Evolutionary conservation across 2,113 vertebrate genomes (phyloP).

Genomic region (Prionailurus viverrinus): DNA sequence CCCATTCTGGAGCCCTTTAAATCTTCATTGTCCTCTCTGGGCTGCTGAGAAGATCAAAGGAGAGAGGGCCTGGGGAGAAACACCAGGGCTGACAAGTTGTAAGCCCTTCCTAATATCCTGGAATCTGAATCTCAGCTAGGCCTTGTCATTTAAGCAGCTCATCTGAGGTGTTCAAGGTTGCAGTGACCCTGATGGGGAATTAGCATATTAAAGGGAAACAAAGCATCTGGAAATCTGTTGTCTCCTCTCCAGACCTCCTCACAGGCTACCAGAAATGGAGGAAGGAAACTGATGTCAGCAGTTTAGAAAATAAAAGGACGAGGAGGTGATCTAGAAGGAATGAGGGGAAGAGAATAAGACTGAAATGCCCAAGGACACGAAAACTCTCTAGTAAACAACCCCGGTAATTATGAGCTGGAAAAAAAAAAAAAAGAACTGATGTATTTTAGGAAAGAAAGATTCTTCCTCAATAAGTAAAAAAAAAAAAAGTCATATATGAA

Average conservation of each 20-base stretch:
- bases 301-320: neutral
- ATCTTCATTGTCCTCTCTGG: neutral
- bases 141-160: neutral
- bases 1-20: neutral
- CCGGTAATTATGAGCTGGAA: neutral
- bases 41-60: neutral
- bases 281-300: neutral
- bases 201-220: neutral
- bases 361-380: rapidly evolving
- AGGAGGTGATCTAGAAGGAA: neutral
- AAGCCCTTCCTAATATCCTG: neutral
- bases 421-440: neutral
- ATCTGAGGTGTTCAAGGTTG: neutral
- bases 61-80: neutral
- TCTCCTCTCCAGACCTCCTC: neutral
- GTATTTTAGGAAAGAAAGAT: neutral
- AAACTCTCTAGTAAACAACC: neutral
- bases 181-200: neutral
- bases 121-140: neutral
- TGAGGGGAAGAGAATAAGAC: neutral
- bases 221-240: neutral
- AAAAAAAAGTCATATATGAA: neutral
- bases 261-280: neutral
- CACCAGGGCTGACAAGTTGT: neutral
- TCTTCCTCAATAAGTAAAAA: conserved; percentile 22